These are phyloP conservation scores for Ryuthela nishihirai DNA, from an alignment of 2,888 invertebrate species.

Conservation along the genomic window DNA sequence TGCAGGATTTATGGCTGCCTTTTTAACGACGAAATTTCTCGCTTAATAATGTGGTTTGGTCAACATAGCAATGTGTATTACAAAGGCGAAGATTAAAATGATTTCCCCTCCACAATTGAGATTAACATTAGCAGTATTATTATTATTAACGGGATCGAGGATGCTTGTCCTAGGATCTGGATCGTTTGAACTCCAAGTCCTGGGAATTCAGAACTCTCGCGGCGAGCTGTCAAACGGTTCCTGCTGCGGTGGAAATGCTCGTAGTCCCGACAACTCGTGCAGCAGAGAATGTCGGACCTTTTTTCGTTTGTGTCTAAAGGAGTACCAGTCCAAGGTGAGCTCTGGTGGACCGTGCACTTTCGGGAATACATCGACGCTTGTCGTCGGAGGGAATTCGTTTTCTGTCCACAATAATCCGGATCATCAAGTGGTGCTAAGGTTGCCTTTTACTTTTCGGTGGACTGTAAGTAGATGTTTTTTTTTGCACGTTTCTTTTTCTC, in stretches of 20 bases:
- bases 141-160: not conserved
- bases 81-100: too few species aligned
- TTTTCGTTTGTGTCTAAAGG: slow-evolving; percentile 86
- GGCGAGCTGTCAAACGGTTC: slow-evolving; percentile 75
- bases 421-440: slow-evolving; percentile 48
- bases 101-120: slow-evolving; percentile 7
- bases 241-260: slow-evolving; percentile 63
- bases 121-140: slow-evolving; percentile 4
- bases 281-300: slow-evolving; percentile 71
- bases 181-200: slow-evolving; percentile 88
- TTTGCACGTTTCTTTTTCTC: too few species aligned
- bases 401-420: slow-evolving; percentile 71
- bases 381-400: slow-evolving; percentile 84
- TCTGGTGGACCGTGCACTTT: slow-evolving; percentile 73
- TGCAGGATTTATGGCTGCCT: too few species aligned
- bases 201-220: slow-evolving; percentile 84
- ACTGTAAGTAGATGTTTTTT: slow-evolving; percentile 34
- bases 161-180: slow-evolving; percentile 58
- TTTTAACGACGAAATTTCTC: too few species aligned
- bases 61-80: too few species aligned
- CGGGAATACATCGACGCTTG: slow-evolving; percentile 78
- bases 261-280: slow-evolving; percentile 44
- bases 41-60: too few species aligned
- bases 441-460: slow-evolving; percentile 41
- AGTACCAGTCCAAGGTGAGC: slow-evolving; percentile 66